A percentile compares a stretch with the other conserved stretches of the same genome.
phyloP scores from a whole-genome alignment of 2,888 invertebrate genomes.

The Drosophila suboccidentalis region DNA sequence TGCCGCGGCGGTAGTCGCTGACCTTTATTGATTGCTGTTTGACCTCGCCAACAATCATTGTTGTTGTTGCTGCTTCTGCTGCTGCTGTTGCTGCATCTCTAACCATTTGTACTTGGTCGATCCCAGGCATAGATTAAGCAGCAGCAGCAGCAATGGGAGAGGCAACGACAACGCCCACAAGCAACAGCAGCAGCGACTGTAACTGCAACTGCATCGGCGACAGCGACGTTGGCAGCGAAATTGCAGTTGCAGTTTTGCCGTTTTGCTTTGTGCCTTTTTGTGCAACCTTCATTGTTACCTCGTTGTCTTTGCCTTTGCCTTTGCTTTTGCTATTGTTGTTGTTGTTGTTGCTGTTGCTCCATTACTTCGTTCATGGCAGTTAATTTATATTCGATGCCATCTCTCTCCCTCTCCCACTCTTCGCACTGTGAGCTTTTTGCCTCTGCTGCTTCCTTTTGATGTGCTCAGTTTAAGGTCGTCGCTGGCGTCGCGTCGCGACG shows the following conservation, averaged over 20 bases:
- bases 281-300: conserved; percentile 55
- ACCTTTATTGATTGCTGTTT: conserved; percentile 85
- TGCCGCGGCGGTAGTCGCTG: conserved; percentile 79
- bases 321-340: conserved; percentile 26
- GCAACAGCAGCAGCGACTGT: conserved; percentile 36
- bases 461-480: conserved; percentile 57
- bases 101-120: conserved; percentile 79
- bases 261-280: conserved; percentile 73
- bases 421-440: conserved; percentile 39
- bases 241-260: conserved; percentile 51
- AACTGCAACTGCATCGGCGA: conserved; percentile 7
- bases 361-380: conserved; percentile 76
- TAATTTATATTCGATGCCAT: conserved; percentile 78
- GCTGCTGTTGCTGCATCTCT: conserved; percentile 62
- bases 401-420: conserved; percentile 33
- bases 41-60: conserved; percentile 77
- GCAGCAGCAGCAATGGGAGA: conserved; percentile 29
- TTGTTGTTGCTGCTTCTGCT: conserved; percentile 56
- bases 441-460: conserved; percentile 63
- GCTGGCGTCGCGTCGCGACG: conserved; percentile 42
- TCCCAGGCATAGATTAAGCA: conserved; percentile 72
- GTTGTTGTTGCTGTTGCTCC: conserved; percentile 60
- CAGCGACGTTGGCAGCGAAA: conserved; percentile 12
- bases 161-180: conserved; percentile 56
- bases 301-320: conserved; percentile 31